Evolutionary conservation across 2,888 invertebrate species (phyloP).

Genomic region (Microchrysa polita): DNA sequence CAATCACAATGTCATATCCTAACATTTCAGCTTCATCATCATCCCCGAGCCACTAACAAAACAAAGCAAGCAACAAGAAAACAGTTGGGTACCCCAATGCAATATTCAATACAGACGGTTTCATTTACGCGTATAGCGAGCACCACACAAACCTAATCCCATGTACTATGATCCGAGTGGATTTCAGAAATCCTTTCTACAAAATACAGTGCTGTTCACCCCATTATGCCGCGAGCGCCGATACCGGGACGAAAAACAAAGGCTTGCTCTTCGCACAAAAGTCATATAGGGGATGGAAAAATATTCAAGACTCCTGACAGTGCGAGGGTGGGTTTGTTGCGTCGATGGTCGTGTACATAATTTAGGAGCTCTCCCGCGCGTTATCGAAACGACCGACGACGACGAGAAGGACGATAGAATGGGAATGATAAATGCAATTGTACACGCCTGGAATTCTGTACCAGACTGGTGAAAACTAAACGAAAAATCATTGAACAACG

Average conservation of each 20-base stretch:
- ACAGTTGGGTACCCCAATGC: slow-evolving; percentile 25
- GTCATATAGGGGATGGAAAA: not conserved
- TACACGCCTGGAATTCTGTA: slow-evolving; percentile 9
- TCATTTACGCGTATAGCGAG: slow-evolving; percentile 23
- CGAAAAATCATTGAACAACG: slow-evolving; percentile 23
- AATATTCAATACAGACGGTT: slow-evolving; percentile 32
- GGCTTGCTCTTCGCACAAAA: not conserved
- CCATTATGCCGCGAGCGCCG: not conserved
- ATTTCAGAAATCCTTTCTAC: slow-evolving; percentile 17
- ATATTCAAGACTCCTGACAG: slow-evolving; percentile 30
- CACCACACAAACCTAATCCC: slow-evolving; percentile 9
- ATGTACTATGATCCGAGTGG: slow-evolving; percentile 20
- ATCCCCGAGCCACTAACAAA: not conserved
- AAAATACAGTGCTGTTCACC: slow-evolving; percentile 31
- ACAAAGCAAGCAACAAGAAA: slow-evolving; percentile 3
- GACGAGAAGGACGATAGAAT: slow-evolving; percentile 24
- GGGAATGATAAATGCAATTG: slow-evolving; percentile 1
- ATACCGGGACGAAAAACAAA: slow-evolving; percentile 1
- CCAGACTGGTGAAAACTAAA: slow-evolving; percentile 36
- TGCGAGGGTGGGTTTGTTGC: slow-evolving; percentile 14
- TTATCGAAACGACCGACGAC: slow-evolving; percentile 6
- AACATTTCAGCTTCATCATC: slow-evolving; percentile 3
- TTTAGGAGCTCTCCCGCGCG: slow-evolving; percentile 13
- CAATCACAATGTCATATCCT: not conserved
- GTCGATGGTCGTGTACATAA: slow-evolving; percentile 26